Evolutionary conservation across 2,888 invertebrate genomes (phyloP), one percentile per base, ranked within the genome.

Genomic region (Dryadula phaetusa): DNA sequence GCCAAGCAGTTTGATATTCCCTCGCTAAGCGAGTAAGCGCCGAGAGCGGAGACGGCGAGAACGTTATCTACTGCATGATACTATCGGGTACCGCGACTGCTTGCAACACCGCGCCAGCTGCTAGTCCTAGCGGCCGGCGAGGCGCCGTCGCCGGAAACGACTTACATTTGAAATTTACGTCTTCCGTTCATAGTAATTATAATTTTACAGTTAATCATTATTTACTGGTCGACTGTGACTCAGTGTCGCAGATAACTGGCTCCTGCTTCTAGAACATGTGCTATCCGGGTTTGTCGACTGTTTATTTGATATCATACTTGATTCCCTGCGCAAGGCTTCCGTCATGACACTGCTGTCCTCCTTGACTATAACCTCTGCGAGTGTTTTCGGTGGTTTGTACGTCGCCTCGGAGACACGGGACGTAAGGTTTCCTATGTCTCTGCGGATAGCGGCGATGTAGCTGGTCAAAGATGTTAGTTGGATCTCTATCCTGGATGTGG

Each of bases 151-250:
- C n/a, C n/a, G 49, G 28, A 28, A 52, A 1, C 16, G 6, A 52
- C 10, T 28, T 10, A 28, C 16, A 52, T 28, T 52, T 28, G 3
- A 52, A 52, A 28, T 28, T 52, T 16, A 52, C 52, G 16, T 8
- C 28, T 52, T 52, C 16, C 28, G 52, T 3, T 28, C 28, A 28
- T 28, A 52, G 8, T 28, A 16, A 28, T 52, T 52, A 52, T 28
- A 28, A 52, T 16, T 52, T 16, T 52, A 28, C 52, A 28, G 52
- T 52, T 16, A 28, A 52, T 52, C 1, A 28, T 52, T 5, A 28
- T 52, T 52, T 16, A 28, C n/a, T 49, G n/a, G 25, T 49, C 49
- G n/a, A n/a, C 49, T 28, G 7, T 25, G 47, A 47, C 22, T 47
- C 47, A n/a, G 25, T 42, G 16, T 37, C 12, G 37, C 12, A 12